Evolutionary conservation across 1,140 invertebrate genomes (phyloP), one percentile per base, ranked within the genome.

Genomic region (Eriocheir sinensis): DNA sequence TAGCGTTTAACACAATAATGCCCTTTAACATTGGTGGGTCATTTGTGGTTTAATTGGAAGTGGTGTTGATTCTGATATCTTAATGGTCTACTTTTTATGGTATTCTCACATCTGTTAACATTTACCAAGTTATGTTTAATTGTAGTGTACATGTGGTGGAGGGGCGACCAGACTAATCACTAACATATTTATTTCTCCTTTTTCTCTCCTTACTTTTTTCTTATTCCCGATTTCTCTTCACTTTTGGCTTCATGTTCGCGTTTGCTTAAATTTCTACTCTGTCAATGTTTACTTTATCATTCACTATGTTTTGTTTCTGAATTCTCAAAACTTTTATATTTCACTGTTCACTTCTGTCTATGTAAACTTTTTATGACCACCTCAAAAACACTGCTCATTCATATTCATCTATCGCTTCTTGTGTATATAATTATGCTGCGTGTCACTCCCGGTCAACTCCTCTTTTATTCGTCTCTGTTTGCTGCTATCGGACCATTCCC

Each of bases 141-240:
- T 83, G 81, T 83, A 83, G 81, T 30, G 8, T n/a, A n/a, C 8
- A 83, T 27, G 89, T 90, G 89, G 48, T 38, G 17, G 89, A 79
- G 72, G 36, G 6, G 80, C 53, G 72, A 91, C 72, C 89, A 72
- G n/a, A 91, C 89, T 91, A 91, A 91, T 44, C 40, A 86, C 36
- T 32, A 8, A 36, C 53, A 83, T 32, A 36, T 27, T 89, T 89
- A 36, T 36, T 53, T 27, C 34, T 83, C 85, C 3, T 1, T 40
- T 9, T 40, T 60, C 53, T 30, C 32, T 36, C 17, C 40, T 44
- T 48, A 48, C 27, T 12, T 12, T 83, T 79, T 36, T 72, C 30
- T 21, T 53, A 15, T 80, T 2, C n/a, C 34, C 91, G 83, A 44
- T 48, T n/a, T 44, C 0, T 44, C 48, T 41, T 0, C 40, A 86